Conservation (phyloP, 2,888 invertebrate genomes). For the Neoascia interrupta region DNA sequence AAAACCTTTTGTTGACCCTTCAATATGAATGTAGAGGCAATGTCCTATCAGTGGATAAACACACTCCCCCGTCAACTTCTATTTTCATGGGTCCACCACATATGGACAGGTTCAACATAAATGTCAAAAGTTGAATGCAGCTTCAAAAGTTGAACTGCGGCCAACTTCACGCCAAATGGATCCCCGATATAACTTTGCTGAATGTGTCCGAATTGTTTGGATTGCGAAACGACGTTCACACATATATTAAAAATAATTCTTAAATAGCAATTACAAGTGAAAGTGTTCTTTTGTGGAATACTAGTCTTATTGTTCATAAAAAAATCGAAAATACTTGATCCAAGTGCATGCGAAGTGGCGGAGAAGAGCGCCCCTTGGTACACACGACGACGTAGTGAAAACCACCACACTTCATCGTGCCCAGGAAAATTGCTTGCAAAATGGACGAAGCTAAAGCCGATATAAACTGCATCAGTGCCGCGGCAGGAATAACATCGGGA, state of each 20-base stretch:
- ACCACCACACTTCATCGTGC: constrained; percentile 66
- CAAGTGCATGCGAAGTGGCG: constrained; percentile 40
- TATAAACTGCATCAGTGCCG: constrained; percentile 37
- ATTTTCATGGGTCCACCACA: constrained; percentile 4
- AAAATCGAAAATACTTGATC: constrained; percentile 17
- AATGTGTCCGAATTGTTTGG: constrained; percentile 70
- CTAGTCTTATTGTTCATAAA: constrained; percentile 27
- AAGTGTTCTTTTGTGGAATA: constrained; percentile 54
- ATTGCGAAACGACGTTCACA: constrained; percentile 70
- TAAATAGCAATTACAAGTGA: constrained; percentile 64
- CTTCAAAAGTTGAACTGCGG: constrained; percentile 22
- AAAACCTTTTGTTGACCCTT: background rate
- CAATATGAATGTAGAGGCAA: constrained; percentile 10
- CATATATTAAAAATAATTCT: constrained; percentile 67
- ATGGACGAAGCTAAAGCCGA: constrained; percentile 69
- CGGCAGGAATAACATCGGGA: constrained; percentile 35
- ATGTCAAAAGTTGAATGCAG: constrained; percentile 64
- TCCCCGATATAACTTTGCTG: constrained; percentile 60
- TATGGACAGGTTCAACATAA: constrained; percentile 58
- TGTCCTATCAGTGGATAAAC: constrained; percentile 16
- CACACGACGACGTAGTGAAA: constrained; percentile 65
- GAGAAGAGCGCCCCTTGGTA: constrained; percentile 33
- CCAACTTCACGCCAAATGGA: constrained; percentile 58
- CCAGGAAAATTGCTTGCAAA: constrained; percentile 65
- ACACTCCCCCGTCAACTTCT: constrained; percentile 10